phyloP scores from a whole-genome alignment of 2,888 invertebrate species.

The Helicoverpa assulta region DNA sequence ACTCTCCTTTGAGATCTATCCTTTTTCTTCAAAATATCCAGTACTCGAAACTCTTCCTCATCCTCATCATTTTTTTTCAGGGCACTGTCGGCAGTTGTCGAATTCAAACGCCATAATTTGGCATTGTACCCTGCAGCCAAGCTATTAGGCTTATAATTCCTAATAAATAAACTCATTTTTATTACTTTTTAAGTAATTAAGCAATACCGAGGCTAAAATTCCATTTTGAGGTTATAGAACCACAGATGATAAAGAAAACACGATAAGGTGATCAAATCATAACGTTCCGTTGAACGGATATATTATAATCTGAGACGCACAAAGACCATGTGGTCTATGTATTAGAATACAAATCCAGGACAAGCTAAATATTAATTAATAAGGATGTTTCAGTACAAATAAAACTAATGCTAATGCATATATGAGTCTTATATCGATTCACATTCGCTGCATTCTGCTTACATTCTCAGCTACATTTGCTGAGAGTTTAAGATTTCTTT shows the following conservation, averaged over 20 bases:
- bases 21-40: conserved; percentile 86
- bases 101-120: conserved; percentile 82
- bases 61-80: conserved; percentile 71
- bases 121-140: conserved; percentile 70
- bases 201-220: conserved; percentile 22
- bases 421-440: too few species aligned
- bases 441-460: too few species aligned
- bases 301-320: background rate
- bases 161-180: conserved; percentile 84
- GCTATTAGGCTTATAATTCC: conserved; percentile 74
- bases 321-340: too few species aligned
- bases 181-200: conserved; percentile 40
- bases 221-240: conserved; percentile 72
- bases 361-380: too few species aligned
- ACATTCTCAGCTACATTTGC: too few species aligned
- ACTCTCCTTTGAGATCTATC: conserved; percentile 72
- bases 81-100: conserved; percentile 76
- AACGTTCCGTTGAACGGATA: conserved; percentile 19
- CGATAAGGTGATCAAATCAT: conserved; percentile 3
- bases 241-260: conserved; percentile 35
- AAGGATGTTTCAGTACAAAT: too few species aligned
- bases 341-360: too few species aligned
- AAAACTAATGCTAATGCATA: too few species aligned
- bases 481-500: too few species aligned
- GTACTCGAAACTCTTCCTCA: conserved; percentile 88